Base-by-base conservation (phyloP, 2,888 invertebrate species). In the Coelopa pilipes region DNA sequence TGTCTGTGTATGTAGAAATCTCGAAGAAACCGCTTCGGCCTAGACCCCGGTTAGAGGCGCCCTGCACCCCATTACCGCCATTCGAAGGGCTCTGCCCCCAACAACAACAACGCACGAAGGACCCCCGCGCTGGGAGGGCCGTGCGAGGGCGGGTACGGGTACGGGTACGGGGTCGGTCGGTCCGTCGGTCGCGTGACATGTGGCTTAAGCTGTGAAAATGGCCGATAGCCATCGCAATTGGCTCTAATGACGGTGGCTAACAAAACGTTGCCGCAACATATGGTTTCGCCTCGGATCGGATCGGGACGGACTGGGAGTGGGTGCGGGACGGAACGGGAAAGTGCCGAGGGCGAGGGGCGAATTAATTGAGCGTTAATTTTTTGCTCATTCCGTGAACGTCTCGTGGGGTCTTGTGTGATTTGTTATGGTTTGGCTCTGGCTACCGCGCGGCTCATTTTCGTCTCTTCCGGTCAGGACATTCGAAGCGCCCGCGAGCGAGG, bases 171-270 rank as follows among this genome's bases (percentile, higher is more conserved):
- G 34, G n/a, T n/a, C n/a, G n/a, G n/a, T n/a, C 7, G 34, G 34
- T 7, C 4, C 2, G 34, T 34, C 34, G 34, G n/a, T 80, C 74
- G 79, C 80, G 79, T 80, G 80, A 76, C 78, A 70, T 65, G 75
- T 79, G 72, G 79, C 78, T 79, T 83, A 81, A 80, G 79, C 80
- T 75, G 75, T 73, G 73, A 76, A 73, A 75, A 71, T 75, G 57
- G 76, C 65, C 79, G 82, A 81, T 81, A 80, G 79, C 77, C 76
- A 82, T 80, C 80, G 76, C 83, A 85, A 85, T 82, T 85, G 84
- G 78, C 77, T 79, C 78, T 84, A 81, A 82, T 78, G 75, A 76
- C 76, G 75, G 74, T 53, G 74, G 78, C 74, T 62, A 74, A 77
- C 76, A 78, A 76, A 77, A 71, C 67, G 74, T 75, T 55, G 77